Percentiles rank a stretch among this genome's conserved stretches.
Conservation (phyloP, 2,797 vertebrate species). For the Oceanodroma leucorhoa region DNA sequence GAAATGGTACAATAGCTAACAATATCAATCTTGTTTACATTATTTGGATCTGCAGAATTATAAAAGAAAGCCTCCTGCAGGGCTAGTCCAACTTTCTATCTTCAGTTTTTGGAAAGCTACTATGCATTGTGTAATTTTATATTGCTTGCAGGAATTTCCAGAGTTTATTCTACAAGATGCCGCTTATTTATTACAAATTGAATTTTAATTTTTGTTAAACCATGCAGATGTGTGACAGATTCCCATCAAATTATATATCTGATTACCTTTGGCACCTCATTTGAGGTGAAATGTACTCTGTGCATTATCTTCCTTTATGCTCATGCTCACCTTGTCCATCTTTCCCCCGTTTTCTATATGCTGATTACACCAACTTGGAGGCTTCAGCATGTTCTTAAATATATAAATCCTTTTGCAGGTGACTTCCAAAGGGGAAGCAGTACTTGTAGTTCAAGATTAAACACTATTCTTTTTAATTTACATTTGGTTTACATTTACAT, state of each 20-base stretch:
- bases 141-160: background rate
- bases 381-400: background rate
- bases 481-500: background rate
- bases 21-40: background rate
- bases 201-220: conserved; percentile 9
- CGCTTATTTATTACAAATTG: background rate
- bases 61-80: background rate
- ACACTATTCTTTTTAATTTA: background rate
- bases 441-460: background rate
- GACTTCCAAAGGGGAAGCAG: background rate
- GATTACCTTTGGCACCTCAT: background rate
- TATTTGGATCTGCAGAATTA: background rate
- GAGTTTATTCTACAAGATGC: background rate
- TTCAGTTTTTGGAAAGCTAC: background rate
- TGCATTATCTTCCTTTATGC: background rate
- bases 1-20: background rate
- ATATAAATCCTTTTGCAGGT: background rate
- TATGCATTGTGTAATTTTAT: background rate
- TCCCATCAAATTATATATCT: background rate
- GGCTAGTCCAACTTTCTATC: background rate
- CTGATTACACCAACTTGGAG: background rate
- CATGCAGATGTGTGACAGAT: background rate
- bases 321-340: background rate
- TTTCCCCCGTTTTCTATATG: background rate
- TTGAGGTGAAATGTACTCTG: background rate